Evolutionary conservation across 2,888 invertebrate species (phyloP), one percentile per base, ranked within the genome.

Genomic region (Terebella lapidaria): DNA sequence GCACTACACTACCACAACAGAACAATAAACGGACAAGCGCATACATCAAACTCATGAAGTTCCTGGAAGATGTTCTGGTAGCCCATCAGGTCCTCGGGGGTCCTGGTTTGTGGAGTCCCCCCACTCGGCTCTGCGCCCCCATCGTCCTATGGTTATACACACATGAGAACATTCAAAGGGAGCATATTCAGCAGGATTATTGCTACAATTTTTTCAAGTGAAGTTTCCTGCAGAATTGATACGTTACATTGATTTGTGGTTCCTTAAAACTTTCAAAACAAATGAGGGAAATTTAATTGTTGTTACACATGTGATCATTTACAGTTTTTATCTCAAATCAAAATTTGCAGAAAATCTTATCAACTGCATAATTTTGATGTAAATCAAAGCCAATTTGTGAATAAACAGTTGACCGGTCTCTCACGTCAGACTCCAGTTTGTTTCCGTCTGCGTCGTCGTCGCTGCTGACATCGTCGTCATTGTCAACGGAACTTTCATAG

Each of bases 401-500:
- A 49, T 49, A 49, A 49, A 49, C 5, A 54, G 5, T n/a, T n/a
- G 42, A 35, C n/a, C 10, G 10, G 42, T 35, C 42, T 35, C 63
- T 59, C 27, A 65, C 65, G 28, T 66, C 66, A 1, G 66, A 66
- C 4, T 60, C 63, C 42, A 22, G 53, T 49, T 62, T 67, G 28
- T 57, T 24, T 22, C 52, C 47, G 5, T 61, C 58, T 1, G 27
- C 26, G 55, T 67, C 65, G 61, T 77, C 79, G 66, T 77, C 77
- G 62, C 75, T 76, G 61, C 77, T 78, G 46, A 77, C 70, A 60
- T 78, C 79, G 66, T 79, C 78, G 66, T 79, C 78, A 60, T 78
- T 75, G 58, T 78, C 78, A 20, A 77, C 61, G 1, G 77, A 76
- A 56, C 76, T 77, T 65, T 75, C 75, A 35, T 78, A 77, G 64